Base-by-base conservation (phyloP, 2,113 vertebrate genomes). In the Hylia prasina region DNA sequence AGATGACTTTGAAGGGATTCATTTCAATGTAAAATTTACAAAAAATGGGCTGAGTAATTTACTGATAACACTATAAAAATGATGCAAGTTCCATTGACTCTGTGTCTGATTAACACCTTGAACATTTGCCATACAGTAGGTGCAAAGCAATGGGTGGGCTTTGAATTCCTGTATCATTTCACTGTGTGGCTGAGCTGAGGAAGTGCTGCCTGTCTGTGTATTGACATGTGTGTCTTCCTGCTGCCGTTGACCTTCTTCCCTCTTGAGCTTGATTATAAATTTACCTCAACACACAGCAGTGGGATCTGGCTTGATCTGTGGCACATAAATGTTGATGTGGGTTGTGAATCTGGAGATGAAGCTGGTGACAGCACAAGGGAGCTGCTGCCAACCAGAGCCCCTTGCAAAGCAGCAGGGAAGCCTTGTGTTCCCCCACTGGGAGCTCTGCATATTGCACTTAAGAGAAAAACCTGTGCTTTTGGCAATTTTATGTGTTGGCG, bases 391-490 rank as follows among this genome's bases (percentile, higher is more conserved):
- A 11, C 24, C 42, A 77, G 35, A 89, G 31, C 25, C 42, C 64
- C 56, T 48, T 53, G 35, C 20, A 48, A 31, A 58, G 31, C 83
- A 81, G 50, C 0, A 3, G 45, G 64, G 39, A 87, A 51, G 45
- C 65, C 84, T 81, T 24, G 28, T 8, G 2, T 63, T 50, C 56
- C 47, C 3, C 0, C 64, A 5, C 56, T 72, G 78, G 60, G 73
- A 94, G 7, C 69, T 70, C 70, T 82, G 45, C 87, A 68, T 54
- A 37, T 80, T 92, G 76, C 60, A 80, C 83, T 90, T 95, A 44
- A 76, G 48, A 66, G 65, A 85, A 89, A 96, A 95, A 94, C 56
- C 61, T 79, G 87, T 90, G 82, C 65, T 82, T 82, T 87, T 95
- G 94, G 92, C 95, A 94, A n/a, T 44, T 28, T n/a, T 24, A 15